Evolutionary conservation across 1,140 invertebrate genomes (phyloP), one percentile per base, ranked within the genome.

Genomic region (Eumeta japonica): DNA sequence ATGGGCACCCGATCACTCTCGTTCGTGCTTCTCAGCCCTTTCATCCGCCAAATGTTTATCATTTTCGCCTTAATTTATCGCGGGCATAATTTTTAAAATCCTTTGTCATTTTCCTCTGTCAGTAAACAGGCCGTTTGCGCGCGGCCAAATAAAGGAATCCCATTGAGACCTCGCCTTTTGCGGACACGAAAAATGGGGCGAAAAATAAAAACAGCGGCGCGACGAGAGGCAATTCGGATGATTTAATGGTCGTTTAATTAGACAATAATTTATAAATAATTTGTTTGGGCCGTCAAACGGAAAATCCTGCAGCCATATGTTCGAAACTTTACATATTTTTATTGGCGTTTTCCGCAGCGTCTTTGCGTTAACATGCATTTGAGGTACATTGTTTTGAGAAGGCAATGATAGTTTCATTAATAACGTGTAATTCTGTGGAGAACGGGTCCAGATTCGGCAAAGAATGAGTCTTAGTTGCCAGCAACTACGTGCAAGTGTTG

Each of bases 221-320:
- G 43, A 40, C 28, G 50, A 50, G 56, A 53, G 56, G 58, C 65
- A 70, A 71, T 71, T 71, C 67, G 58, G 57, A 55, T 68, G 66
- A 74, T 74, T 74, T 71, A 74, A 74, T 60, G 60, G 55, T 51
- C 54, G 48, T 74, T 71, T 70, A 65, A 70, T 71, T 62, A 62
- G 48, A 55, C 52, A 46, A 47, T 62, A 62, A 73, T 67, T 61
- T 60, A 70, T 63, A 55, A 42, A 45, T n/a, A n/a, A n/a, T n/a
- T n/a, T n/a, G n/a, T n/a, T n/a, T n/a, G n/a, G n/a, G n/a, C n/a
- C n/a, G n/a, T n/a, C n/a, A n/a, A n/a, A n/a, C n/a, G n/a, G n/a
- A n/a, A n/a, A n/a, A n/a, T n/a, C n/a, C n/a, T n/a, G n/a, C n/a
- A n/a, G n/a, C n/a, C n/a, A n/a, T n/a, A n/a, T n/a, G n/a, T n/a